Evolutionary conservation across 2,797 vertebrate species (phyloP).

Genomic region (Nasua narica): DNA sequence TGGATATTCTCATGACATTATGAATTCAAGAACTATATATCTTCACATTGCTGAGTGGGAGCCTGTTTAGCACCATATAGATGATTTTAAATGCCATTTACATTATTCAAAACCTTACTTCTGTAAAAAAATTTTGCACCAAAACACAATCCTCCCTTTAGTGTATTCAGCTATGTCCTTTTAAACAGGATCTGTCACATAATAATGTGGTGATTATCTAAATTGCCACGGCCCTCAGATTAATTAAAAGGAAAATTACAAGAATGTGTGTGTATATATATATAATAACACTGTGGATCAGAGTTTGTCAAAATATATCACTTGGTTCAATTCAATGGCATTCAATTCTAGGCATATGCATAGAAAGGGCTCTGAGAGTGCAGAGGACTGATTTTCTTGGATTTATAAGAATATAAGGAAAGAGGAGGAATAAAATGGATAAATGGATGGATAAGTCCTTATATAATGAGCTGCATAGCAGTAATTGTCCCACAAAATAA

Average conservation of each 20-base stretch:
- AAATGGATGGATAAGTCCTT: neutral
- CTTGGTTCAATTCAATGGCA: neutral
- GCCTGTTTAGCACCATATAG: neutral
- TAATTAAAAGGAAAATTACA: neutral
- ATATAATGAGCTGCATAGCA: neutral
- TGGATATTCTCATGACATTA: slow-evolving; percentile 9
- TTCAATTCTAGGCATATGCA: neutral
- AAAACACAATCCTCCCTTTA: neutral
- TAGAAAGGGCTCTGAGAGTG: neutral
- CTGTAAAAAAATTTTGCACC: slow-evolving; percentile 1
- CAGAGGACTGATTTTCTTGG: neutral
- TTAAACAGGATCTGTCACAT: neutral
- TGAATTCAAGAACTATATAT: neutral
- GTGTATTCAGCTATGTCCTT: neutral
- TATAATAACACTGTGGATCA: neutral
- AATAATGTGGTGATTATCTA: neutral
- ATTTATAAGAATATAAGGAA: neutral
- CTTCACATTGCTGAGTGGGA: neutral
- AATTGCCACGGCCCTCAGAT: neutral
- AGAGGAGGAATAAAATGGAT: neutral
- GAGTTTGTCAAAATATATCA: neutral
- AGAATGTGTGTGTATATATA: neutral
- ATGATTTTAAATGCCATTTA: slow-evolving; percentile 40
- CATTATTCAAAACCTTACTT: slow-evolving; percentile 43
- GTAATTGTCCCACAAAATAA: neutral